Percentiles rank a stretch among this genome's conserved stretches.
phyloP scores from a whole-genome alignment of 1,140 invertebrate species.

The Melipona quadrifasciata region DNA sequence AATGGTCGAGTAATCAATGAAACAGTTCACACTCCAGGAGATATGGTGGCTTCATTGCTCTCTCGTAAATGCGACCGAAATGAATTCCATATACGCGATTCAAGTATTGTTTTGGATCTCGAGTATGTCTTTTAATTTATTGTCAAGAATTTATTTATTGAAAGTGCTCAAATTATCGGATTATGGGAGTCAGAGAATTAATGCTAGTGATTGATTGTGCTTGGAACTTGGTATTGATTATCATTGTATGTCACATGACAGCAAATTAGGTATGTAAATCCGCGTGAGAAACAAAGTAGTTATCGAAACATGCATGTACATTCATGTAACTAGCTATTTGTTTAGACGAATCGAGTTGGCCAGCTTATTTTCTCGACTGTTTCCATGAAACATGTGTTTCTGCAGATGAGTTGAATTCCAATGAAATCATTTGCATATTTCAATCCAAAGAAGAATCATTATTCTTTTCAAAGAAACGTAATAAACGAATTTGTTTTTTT shows the following conservation, averaged over 20 bases:
- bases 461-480: not conserved
- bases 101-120: conserved; percentile 65
- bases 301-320: not conserved
- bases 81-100: conserved; percentile 59
- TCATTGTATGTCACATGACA: conserved; percentile 56
- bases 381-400: conserved; percentile 40
- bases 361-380: conserved; percentile 55
- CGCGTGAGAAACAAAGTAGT: not conserved
- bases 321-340: not conserved
- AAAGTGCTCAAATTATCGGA: conserved; percentile 17
- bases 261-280: conserved; percentile 47
- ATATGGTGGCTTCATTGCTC: conserved; percentile 66
- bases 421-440: not conserved
- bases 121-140: conserved; percentile 53
- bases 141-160: conserved; percentile 63
- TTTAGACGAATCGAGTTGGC: conserved; percentile 57
- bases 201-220: conserved; percentile 48
- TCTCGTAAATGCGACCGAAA: conserved; percentile 57
- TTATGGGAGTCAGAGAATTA: conserved; percentile 41
- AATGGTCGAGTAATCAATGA: conserved; percentile 8
- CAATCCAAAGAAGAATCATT: not conserved
- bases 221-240: conserved; percentile 58
- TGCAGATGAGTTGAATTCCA: conserved; percentile 44
- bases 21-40: conserved; percentile 57
- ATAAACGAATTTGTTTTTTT: not conserved